Evolutionary conservation across 1,140 invertebrate species (phyloP).

Genomic region (Bathynomus jamesi): DNA sequence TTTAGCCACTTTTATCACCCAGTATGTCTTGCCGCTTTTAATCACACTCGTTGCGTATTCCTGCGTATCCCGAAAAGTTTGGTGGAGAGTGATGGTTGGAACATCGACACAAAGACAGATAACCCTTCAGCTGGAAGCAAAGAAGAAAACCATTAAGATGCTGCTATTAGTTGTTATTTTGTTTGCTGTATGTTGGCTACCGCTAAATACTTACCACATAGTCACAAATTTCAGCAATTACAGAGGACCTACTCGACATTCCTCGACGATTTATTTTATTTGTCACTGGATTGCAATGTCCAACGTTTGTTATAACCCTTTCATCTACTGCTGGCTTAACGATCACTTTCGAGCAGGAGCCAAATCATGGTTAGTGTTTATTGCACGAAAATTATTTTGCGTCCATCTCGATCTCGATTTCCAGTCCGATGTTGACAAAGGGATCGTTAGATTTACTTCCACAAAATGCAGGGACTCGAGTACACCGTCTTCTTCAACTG

Average conservation of each 20-base stretch:
- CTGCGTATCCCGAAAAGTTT: conserved; percentile 43
- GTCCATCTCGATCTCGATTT: neutral
- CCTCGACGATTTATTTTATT: conserved; percentile 41
- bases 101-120: conserved; percentile 41
- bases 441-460: neutral
- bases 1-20: conserved; percentile 46
- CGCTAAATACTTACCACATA: conserved; percentile 47
- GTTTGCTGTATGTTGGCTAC: conserved; percentile 50
- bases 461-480: neutral
- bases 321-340: conserved; percentile 50
- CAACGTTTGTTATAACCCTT: conserved; percentile 50
- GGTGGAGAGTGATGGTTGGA: conserved; percentile 40
- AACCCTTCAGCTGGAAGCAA: conserved; percentile 37
- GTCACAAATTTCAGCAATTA: conserved; percentile 42
- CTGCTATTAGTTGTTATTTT: conserved; percentile 48
- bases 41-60: conserved; percentile 46
- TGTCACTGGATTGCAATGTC: conserved; percentile 50
- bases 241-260: conserved; percentile 39
- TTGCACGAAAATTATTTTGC: conserved; percentile 3
- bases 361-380: conserved; percentile 12
- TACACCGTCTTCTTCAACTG: neutral
- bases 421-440: neutral
- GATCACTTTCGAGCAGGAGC: conserved; percentile 47
- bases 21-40: conserved; percentile 49
- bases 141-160: conserved; percentile 50